Percentiles rank a stretch among this genome's conserved stretches.
These are phyloP conservation scores for Drosophila tristis DNA, from an alignment of 1,140 invertebrate species.

Conservation along the genomic window DNA sequence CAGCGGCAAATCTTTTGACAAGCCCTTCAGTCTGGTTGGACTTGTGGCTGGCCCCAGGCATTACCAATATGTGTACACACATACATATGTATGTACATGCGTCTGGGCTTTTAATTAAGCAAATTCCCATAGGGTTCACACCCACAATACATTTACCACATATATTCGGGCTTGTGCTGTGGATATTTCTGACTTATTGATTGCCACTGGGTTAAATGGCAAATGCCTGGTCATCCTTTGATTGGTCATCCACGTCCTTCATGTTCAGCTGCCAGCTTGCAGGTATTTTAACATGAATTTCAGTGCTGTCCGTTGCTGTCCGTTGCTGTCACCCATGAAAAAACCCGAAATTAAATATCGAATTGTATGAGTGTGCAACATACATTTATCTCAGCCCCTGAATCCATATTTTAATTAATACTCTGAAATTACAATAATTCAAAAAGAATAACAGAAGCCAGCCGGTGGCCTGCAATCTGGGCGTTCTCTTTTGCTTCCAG, in stretches of 20 bases:
- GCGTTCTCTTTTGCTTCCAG: constrained; percentile 16
- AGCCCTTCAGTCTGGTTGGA: not conserved
- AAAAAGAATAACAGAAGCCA: constrained; percentile 10
- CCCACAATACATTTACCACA: not conserved
- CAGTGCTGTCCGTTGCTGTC: not conserved
- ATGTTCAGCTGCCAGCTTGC: constrained; percentile 9
- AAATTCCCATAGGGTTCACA: constrained; percentile 60
- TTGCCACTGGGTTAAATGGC: constrained; percentile 62
- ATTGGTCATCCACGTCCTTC: constrained; percentile 52
- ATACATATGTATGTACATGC: constrained; percentile 14
- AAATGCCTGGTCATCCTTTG: constrained; percentile 52
- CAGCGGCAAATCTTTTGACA: constrained; percentile 43
- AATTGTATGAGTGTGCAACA: constrained; percentile 20
- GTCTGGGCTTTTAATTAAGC: constrained; percentile 73
- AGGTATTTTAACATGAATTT: constrained; percentile 21
- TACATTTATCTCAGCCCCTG: not conserved
- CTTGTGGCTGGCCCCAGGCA: constrained; percentile 32
- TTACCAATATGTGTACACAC: constrained; percentile 30
- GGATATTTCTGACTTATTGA: constrained; percentile 67
- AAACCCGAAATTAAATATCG: constrained; percentile 57
- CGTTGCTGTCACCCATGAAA: constrained; percentile 17
- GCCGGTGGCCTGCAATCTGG: not conserved
- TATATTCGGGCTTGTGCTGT: constrained; percentile 5
- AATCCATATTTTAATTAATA: constrained; percentile 50
- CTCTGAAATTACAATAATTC: constrained; percentile 41